Evolutionary conservation across 2,888 invertebrate species (phyloP).

Genomic region (Aspidiotus destructor): DNA sequence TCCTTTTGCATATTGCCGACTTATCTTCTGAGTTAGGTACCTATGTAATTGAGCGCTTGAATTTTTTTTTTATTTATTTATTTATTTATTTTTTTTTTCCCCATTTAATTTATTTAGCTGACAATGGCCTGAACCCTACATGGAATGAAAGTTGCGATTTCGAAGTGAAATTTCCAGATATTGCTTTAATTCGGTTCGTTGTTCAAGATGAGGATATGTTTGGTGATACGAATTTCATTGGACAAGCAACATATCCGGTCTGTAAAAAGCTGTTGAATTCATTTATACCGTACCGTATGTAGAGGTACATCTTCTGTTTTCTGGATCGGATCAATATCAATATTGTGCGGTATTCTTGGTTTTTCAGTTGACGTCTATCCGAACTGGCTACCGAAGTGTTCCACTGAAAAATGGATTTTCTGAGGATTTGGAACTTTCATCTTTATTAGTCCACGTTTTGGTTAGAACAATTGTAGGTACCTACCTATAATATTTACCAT

Average conservation of each 20-base stretch:
- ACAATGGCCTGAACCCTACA: conserved; percentile 87
- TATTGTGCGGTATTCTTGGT: neutral
- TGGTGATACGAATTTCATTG: conserved; percentile 91
- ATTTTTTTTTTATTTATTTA: too few species aligned
- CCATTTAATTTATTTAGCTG: conserved; percentile 49
- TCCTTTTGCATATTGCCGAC: too few species aligned
- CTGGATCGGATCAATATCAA: too few species aligned
- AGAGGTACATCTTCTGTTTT: too few species aligned
- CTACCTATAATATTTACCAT: too few species aligned
- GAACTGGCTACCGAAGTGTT: conserved; percentile 83
- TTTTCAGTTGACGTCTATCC: conserved; percentile 57
- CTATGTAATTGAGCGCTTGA: too few species aligned
- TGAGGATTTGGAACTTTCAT: conserved; percentile 84
- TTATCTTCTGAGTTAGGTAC: too few species aligned
- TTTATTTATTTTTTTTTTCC: too few species aligned
- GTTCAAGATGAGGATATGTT: conserved; percentile 96
- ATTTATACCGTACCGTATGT: too few species aligned
- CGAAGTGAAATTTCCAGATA: conserved; percentile 65
- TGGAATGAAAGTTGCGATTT: conserved; percentile 85
- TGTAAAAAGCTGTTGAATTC: conserved; percentile 39
- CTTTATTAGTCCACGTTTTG: conserved; percentile 71
- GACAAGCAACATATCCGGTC: conserved; percentile 88
- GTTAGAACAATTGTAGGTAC: conserved; percentile 45
- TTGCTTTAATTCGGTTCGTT: conserved; percentile 75
- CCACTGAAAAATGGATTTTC: conserved; percentile 80